Base-by-base conservation (phyloP, 1,140 invertebrate genomes). In the Hormaphis cornu region DNA sequence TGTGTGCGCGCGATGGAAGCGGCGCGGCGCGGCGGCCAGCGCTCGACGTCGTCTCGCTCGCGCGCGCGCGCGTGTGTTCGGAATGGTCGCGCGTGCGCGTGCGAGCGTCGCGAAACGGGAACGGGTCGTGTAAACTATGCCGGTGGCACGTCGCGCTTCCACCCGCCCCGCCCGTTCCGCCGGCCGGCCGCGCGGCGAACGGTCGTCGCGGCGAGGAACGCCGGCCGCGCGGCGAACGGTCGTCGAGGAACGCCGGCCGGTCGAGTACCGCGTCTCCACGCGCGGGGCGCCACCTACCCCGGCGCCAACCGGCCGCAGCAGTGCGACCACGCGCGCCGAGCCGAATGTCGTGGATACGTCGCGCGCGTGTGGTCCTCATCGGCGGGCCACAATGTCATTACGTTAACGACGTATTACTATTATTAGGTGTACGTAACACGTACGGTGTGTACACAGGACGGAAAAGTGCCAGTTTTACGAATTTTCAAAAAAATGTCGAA, bases 311-410 rank as follows among this genome's bases (percentile, higher is more conserved):
- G 61, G 7, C 9, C 1, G 40, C 59, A 66, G 61, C 59, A 66
- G 61, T 66, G 61, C 61, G 61, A 66, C 61, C 61, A 66, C 61
- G 61, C 61, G 44, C 61, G 61, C 61, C 42, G 42, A 48, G 18
- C 61, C 44, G 61, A 66, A 66, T 66, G 44, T 66, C 61, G 61
- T 46, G 61, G 40, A 66, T 48, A 9, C 24, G 37, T 63, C 42
- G 58, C 44, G 35, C 44, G 61, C 35, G 61, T 63, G 61, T 5
- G 5, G 10, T 52, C 24, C 50, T 53, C 50, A 3, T 30, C 10
- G 0, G 16, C 48, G 24, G 2, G 7, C 8, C n/a, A 12, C 3
- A 28, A 9, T n/a, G n/a, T n/a, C n/a, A n/a, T n/a, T n/a, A n/a
- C n/a, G n/a, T n/a, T n/a, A n/a, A n/a, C n/a, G n/a, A n/a, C n/a